Evolutionary conservation across 1,140 invertebrate species (phyloP), one percentile per base, ranked within the genome.

Genomic region (Aphidius ervi): DNA sequence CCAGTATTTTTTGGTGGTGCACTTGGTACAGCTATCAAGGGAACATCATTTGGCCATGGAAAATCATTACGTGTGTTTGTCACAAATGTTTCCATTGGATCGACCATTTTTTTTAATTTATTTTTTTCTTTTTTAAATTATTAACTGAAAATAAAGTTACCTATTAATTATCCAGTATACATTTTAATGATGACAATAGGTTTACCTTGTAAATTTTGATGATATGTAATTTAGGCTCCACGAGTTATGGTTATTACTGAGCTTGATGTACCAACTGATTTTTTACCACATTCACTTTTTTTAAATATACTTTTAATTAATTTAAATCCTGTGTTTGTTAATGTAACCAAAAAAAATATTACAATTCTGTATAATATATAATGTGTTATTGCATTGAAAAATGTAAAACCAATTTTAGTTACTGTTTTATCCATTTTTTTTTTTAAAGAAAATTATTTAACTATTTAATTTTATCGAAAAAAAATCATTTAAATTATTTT

Each of bases 21-120:
- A 2, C 58, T 50, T 0, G 65, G 64, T 65, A 68, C 84, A 60
- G 78, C 75, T 8, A 82, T 67, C 9, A 84, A 63, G 1, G 82
- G 81, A 63, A 83, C 81, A 43, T 79, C 70, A 71, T 82, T 82
- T 0, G 84, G 83, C 82, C 84, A 86, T 65, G 75, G 76, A 63
- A 76, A 85, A 61, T 84, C 82, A 55, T 74, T 74, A 40, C 77
- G 78, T 48, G 69, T 76, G 10, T 71, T 75, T 7, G 81, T 79
- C 16, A 71, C 66, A 63, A 84, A 84, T 71, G 75, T 77, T 70
- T 68, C 45, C 43, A 64, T 39, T 31, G 59, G 8, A 6, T 56
- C 59, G 1, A 55, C 39, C 64, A 71, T 74, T 48, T 50, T 16
- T 16, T n/a, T n/a, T n/a, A n/a, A n/a, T n/a, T n/a, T n/a, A n/a